Base-by-base conservation (phyloP, 2,113 vertebrate genomes). In the Tenrec ecaudatus region DNA sequence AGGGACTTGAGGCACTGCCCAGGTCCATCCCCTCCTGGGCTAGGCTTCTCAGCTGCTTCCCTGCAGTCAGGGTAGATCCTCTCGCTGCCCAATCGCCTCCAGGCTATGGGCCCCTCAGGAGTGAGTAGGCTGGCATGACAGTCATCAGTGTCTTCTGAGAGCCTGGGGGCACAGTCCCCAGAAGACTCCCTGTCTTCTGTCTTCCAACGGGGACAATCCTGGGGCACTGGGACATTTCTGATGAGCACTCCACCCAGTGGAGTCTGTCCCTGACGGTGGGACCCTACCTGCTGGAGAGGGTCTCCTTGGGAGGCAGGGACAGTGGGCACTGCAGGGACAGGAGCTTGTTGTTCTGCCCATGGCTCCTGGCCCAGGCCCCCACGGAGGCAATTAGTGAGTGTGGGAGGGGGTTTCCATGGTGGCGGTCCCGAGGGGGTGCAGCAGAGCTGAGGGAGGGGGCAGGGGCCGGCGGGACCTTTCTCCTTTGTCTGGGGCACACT, bases 401-500 rank as follows among this genome's bases (percentile, higher is more conserved):
- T 95, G 73, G 95, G 96, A 83, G 73, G 90, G 90, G 62, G 95
- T 96, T 97, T 95, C 96, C 90, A 96, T 89, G 86, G 96, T 31
- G 79, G 95, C 95, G 1, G 80, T 80, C 94, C 89, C 33, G 0
- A 83, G 64, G 82, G 95, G 88, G 62, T 27, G 31, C 15, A 31
- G 47, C 31, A 8, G 87, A 66, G 90, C 75, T 64, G 29, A 29
- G 38, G 78, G 84, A 60, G 36, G 36, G 64, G 76, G 80, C 20
- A n/a, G 82, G 90, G 88, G 76, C 91, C 7, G 0, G 94, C 10
- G 0, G 96, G 94, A 77, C 95, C 91, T 92, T 96, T 96, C 95
- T 97, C 93, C 95, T 97, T 97, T 96, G 95, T 97, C 88, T 17
- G 2, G 40, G 82, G 86, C 27, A 95, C 95, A 97, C 86, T 95